These are phyloP conservation scores for Bucorvus abyssinicus DNA, from an alignment of 2,797 vertebrate genomes.

Conservation along the genomic window DNA sequence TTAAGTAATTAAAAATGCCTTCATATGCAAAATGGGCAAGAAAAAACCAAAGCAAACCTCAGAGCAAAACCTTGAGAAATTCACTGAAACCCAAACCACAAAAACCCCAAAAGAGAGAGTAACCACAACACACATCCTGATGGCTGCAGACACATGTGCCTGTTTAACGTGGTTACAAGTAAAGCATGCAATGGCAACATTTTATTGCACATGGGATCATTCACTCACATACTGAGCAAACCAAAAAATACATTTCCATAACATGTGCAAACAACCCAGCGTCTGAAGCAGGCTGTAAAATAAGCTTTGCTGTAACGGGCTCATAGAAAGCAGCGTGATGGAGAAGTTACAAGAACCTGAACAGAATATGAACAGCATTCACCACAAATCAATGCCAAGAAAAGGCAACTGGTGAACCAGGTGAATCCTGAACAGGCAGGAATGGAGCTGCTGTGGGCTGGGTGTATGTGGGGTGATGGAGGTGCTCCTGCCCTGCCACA, in stretches of 20 bases:
- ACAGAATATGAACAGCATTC: neutral
- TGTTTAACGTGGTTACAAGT: constrained; percentile 37
- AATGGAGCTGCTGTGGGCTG: neutral
- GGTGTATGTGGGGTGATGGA: neutral
- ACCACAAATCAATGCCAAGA: neutral
- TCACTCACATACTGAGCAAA: neutral
- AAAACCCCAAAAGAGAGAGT: constrained; percentile 16
- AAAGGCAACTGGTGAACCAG: neutral
- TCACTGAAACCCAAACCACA: constrained; percentile 37
- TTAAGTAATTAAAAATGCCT: neutral
- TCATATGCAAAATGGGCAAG: neutral
- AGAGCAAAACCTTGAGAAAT: neutral
- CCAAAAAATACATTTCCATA: neutral
- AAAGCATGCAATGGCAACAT: neutral
- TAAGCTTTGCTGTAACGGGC: neutral
- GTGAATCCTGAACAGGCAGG: neutral
- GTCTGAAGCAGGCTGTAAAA: neutral
- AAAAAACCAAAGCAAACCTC: neutral
- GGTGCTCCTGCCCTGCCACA: neutral
- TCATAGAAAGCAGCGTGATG: neutral
- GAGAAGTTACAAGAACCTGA: neutral
- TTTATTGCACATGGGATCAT: constrained; percentile 1
- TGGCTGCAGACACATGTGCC: constrained; percentile 14
- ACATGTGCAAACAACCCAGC: neutral
- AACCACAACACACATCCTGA: neutral